Conservation (phyloP, 2,888 invertebrate genomes). For the Stenoptilia bipunctidactyla region DNA sequence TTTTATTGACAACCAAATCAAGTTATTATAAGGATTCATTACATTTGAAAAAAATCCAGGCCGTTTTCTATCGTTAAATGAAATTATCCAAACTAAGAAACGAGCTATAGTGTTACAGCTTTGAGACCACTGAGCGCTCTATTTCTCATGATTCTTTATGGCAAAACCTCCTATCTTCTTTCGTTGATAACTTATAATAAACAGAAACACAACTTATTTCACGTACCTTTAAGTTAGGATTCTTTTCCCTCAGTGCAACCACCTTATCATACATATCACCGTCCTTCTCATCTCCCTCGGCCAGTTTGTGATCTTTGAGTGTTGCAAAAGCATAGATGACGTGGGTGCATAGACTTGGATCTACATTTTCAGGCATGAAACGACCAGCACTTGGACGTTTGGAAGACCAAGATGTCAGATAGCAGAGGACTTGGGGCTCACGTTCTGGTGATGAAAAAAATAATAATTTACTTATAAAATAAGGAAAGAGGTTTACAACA, state of each 20-base stretch:
- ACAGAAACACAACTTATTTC: no score
- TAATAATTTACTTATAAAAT: background rate
- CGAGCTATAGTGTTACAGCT: no score
- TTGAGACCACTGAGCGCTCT: no score
- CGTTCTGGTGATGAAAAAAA: slow-evolving; percentile 71
- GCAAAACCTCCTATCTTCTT: no score
- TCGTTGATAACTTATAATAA: no score
- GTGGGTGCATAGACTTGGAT: slow-evolving; percentile 92
- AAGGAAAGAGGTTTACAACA: no score
- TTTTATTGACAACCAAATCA: no score
- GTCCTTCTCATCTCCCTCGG: slow-evolving; percentile 85
- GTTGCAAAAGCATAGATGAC: slow-evolving; percentile 96
- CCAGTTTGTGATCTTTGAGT: slow-evolving; percentile 85
- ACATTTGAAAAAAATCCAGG: no score
- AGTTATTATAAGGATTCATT: no score
- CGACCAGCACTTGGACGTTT: slow-evolving; percentile 90
- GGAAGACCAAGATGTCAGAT: slow-evolving; percentile 96
- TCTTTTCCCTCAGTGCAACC: slow-evolving; percentile 87
- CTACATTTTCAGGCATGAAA: slow-evolving; percentile 91
- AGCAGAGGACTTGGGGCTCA: slow-evolving; percentile 91
- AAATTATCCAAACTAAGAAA: no score
- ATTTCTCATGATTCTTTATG: no score
- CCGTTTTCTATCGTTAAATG: no score
- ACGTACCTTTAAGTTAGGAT: slow-evolving; percentile 86
- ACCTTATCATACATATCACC: slow-evolving; percentile 89